Conservation (phyloP, 1,140 invertebrate species). For the Drosophila littoralis region DNA sequence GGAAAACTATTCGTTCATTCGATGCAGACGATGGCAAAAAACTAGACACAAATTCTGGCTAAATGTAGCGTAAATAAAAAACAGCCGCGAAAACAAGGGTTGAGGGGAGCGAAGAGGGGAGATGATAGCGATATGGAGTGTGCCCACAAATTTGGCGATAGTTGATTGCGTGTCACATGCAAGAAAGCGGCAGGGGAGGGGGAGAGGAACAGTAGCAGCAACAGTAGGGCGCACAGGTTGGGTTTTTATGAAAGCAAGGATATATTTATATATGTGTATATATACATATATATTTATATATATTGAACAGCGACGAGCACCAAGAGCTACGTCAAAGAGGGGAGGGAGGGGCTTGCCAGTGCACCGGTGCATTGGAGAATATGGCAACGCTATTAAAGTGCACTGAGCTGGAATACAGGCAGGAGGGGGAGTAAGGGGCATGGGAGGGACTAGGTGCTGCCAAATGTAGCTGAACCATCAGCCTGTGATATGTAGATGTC, state of each 20-base stretch:
- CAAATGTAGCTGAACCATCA: conserved; percentile 67
- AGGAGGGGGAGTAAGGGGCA: too few species aligned
- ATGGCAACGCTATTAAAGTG: conserved; percentile 66
- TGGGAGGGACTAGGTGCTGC: conserved; percentile 5
- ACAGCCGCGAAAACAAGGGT: conserved; percentile 4
- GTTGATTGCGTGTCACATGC: conserved; percentile 74
- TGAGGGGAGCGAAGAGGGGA: neutral
- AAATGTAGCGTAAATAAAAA: conserved; percentile 75
- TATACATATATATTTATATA: conserved; percentile 51
- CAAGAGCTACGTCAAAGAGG: too few species aligned
- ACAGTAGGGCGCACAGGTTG: conserved; percentile 1
- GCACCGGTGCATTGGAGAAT: conserved; percentile 27
- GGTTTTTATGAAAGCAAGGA: conserved; percentile 42
- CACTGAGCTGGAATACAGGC: conserved; percentile 56
- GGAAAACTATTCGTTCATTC: conserved; percentile 40
- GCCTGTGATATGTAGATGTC: conserved; percentile 27
- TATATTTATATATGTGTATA: conserved; percentile 11
- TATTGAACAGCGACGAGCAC: too few species aligned
- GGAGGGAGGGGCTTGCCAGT: conserved; percentile 9
- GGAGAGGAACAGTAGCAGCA: neutral
- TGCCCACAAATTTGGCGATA: conserved; percentile 52
- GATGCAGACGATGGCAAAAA: neutral
- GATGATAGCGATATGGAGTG: conserved; percentile 27
- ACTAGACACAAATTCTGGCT: conserved; percentile 27
- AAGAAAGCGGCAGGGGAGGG: conserved; percentile 16